These are phyloP conservation scores for Eumeta japonica DNA, from an alignment of 1,140 invertebrate species.

Conservation along the genomic window DNA sequence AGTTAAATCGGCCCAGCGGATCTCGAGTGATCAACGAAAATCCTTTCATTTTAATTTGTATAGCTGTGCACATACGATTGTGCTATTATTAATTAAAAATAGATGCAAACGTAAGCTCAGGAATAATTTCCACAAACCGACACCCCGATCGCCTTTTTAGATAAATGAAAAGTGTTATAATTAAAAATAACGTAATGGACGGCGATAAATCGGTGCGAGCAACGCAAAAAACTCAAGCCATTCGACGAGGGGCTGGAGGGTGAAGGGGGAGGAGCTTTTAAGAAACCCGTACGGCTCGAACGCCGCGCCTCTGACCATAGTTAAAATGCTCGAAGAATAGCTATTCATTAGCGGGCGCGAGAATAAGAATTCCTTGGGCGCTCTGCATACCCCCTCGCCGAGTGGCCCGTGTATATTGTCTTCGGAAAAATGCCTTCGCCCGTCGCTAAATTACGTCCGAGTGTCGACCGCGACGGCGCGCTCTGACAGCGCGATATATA, in stretches of 20 bases:
- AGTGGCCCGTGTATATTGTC: conserved; percentile 50
- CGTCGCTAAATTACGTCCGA: conserved; percentile 42
- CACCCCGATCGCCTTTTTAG: no score
- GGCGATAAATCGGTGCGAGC: no score
- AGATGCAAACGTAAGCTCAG: no score
- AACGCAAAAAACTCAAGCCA: no score
- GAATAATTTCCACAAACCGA: no score
- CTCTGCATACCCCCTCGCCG: conserved; percentile 47
- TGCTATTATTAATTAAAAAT: no score
- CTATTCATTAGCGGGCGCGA: conserved; percentile 57
- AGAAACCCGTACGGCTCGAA: conserved; percentile 52
- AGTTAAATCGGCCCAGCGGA: conserved; percentile 47
- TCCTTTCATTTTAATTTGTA: no score
- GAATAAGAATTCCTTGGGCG: conserved; percentile 52
- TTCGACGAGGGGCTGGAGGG: no score
- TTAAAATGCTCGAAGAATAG: conserved; percentile 56
- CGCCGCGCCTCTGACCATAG: conserved; percentile 53
- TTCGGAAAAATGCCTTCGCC: conserved; percentile 45
- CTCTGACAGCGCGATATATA: conserved; percentile 10
- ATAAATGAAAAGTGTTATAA: no score
- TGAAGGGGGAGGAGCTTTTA: no score
- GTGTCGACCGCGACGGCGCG: conserved; percentile 25
- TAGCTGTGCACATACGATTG: no score
- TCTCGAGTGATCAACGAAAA: conserved; percentile 47
- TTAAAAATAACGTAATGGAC: no score